phyloP scores from a whole-genome alignment of 1,140 invertebrate genomes.

The Dendroctonus ponderosae region DNA sequence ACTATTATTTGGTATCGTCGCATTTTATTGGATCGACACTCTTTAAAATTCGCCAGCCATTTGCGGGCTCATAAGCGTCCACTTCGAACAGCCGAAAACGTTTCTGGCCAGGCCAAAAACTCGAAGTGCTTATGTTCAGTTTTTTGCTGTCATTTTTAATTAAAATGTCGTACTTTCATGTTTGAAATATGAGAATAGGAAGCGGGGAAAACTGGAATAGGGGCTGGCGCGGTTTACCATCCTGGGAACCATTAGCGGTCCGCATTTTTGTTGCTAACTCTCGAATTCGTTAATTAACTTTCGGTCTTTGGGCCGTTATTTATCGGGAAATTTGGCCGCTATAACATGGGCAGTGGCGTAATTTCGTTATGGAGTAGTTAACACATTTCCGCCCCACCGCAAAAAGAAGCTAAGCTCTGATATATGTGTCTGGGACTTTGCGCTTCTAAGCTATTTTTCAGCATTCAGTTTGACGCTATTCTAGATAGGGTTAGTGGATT shows the following conservation, averaged over 20 bases:
- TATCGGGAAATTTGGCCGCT: constrained; percentile 6
- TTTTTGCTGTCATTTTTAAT: constrained; percentile 30
- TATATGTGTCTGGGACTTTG: no score
- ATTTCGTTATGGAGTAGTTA: no score
- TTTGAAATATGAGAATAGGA: constrained; percentile 33
- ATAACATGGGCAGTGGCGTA: neutral
- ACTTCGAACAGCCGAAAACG: no score
- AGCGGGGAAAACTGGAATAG: constrained; percentile 19
- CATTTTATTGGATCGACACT: no score
- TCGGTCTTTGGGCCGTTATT: constrained; percentile 11
- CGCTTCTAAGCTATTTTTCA: no score
- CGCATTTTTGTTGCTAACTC: constrained; percentile 22
- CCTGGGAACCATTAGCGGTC: constrained; percentile 29
- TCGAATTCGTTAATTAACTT: constrained; percentile 31
- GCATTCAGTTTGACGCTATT: no score
- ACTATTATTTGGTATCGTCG: no score
- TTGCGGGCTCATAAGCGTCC: no score
- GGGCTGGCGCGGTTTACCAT: constrained; percentile 19
- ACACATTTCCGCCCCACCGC: no score
- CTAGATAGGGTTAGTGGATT: no score
- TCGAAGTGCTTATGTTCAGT: constrained; percentile 14
- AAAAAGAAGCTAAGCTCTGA: no score
- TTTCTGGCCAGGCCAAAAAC: neutral
- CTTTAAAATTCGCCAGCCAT: no score
- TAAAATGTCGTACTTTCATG: constrained; percentile 29